Evolutionary conservation across 30 jellyfish, hydroid and myxozoan species (phyloP), one percentile per base, ranked within the genome.

Genomic region (Aurelia sp.): DNA sequence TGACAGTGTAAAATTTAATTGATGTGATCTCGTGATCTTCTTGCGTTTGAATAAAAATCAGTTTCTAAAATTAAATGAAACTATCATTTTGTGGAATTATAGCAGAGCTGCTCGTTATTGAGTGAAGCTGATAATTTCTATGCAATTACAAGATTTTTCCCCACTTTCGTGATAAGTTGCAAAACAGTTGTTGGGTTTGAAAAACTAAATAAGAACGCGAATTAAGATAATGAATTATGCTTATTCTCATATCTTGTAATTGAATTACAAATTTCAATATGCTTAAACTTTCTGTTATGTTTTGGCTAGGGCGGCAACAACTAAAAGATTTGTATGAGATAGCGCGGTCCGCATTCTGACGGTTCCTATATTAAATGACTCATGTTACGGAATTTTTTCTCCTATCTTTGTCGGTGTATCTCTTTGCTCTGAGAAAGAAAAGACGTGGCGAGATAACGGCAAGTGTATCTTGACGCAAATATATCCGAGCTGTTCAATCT

Each of bases 201-300:
- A 71, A 73, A 63, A 64, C 81, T 84, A 84, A 84, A 84, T 52
- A 84, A 84, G 93, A 84, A 72, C 64, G 68, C 86, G 93, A 84
- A 84, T 84, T 84, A 84, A 44, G 93, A 84, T 84, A 84, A 84
- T 84, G 82, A 84, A 84, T 84, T 84, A 84, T 73, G 86, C 86
- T 84, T 84, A 84, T 84, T 84, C 93, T 60, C 80, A 68, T 84
- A 84, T 84, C 93, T 41, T 63, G 77, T 84, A 76, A 84, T 84
- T 76, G 73, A 72, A 64, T 84, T 84, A 84, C 71, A 48, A 21
- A 64, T 73, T 84, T 84, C 93, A 71, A 84, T 84, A 70, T 61
- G 93, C 87, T 84, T 84, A 84, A 72, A 84, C 93, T 53, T 84
- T 84, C 93, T 84, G 93, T 84, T 84, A 84, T 84, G 93, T 84